Base-by-base conservation (phyloP, 2,888 invertebrate genomes). In the Phyllotreta striolata region DNA sequence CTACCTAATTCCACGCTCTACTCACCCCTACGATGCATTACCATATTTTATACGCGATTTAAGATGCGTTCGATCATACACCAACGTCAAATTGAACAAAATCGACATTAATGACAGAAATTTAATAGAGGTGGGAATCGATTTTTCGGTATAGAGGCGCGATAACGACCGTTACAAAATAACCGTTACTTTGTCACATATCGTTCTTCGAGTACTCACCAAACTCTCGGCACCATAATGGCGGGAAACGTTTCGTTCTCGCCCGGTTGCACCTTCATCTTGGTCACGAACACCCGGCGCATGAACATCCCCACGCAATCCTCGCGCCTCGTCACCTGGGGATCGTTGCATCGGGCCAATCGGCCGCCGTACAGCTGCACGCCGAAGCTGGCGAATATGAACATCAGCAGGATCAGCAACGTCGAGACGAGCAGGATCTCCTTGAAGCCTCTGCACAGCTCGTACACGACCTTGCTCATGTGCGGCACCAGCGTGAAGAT, bases 401-500 rank as follows among this genome's bases (percentile, higher is more conserved):
- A 99, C 95, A 99, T 98, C 71, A 99, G 85, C 38, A 99, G 88
- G 71, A 99, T 97, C 70, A 99, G 84, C 57, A 99, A 85, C 0
- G 98, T 97, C 0, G 98, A 98, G 84, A 95, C 98, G 83, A 99
- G 84, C 55, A 98, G 83, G 73, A 99, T 99, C 84, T 99, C 99
- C 82, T 98, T 98, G 84, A 99, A 99, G 35, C 99, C 99, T 71
- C 97, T 87, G 77, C 97, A 98, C 61, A 99, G 85, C 79, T 99
- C 99, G 81, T 96, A 98, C 59, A 99, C 99, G 13, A 99, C 98
- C 84, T 98, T 96, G 70, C 98, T 88, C 96, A 99, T 99, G 81
- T 99, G 99, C 55, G 99, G 99, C 37, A 99, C 98, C 59, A 98
- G 85, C 35, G 97, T 97, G 82, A 99, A 99, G 74, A 99, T 99